These are phyloP conservation scores for Protomyctophum bolini DNA, from an alignment of 2,113 vertebrate genomes.

Conservation along the genomic window DNA sequence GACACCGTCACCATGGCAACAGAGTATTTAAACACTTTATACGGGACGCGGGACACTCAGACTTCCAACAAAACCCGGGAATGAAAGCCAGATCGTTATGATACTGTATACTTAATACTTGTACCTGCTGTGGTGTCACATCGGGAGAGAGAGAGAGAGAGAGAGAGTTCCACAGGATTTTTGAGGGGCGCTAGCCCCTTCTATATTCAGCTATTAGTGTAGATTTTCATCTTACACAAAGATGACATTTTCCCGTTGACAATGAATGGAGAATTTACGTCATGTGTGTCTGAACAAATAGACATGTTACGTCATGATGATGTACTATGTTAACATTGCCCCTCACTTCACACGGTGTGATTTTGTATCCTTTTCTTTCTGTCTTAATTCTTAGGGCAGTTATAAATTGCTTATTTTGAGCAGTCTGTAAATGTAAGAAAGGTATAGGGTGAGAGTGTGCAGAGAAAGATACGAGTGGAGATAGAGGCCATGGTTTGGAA, in stretches of 20 bases:
- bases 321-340: no score
- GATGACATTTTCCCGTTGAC: no score
- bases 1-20: slow-evolving; percentile 49
- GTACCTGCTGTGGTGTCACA: slow-evolving; percentile 33
- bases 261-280: no score
- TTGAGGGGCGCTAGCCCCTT: no score
- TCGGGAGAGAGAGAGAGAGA: background rate
- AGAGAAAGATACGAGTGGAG: slow-evolving; percentile 13
- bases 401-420: slow-evolving; percentile 46
- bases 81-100: slow-evolving; percentile 48
- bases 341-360: no score
- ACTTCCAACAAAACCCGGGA: slow-evolving; percentile 43
- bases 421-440: slow-evolving; percentile 28
- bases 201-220: no score
- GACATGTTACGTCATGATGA: no score
- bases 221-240: no score
- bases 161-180: no score
- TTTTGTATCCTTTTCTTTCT: no score
- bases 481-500: slow-evolving; percentile 32
- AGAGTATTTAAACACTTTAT: slow-evolving; percentile 54
- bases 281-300: no score
- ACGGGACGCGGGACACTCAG: slow-evolving; percentile 14
- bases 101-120: no score
- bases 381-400: slow-evolving; percentile 13
- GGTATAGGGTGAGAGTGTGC: slow-evolving; percentile 19